A percentile compares a stretch with the other conserved stretches of the same genome.
Evolutionary conservation across 1,140 invertebrate species (phyloP).

Genomic region (Eupristina koningsbergeri): DNA sequence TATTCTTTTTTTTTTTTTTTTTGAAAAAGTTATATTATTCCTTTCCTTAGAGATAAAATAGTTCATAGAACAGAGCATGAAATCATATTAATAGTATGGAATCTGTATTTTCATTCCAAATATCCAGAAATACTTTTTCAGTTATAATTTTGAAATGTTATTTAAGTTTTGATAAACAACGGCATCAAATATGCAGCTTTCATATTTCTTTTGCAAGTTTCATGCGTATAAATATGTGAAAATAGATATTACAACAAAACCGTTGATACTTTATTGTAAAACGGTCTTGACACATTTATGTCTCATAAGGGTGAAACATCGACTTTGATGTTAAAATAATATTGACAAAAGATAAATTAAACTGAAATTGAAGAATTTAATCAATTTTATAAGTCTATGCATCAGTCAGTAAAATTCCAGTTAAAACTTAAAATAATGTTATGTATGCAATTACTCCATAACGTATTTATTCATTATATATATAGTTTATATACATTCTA

Average conservation of each 20-base stretch:
- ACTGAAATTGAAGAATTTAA: neutral
- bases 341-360: neutral
- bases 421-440: no score
- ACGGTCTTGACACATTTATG: neutral
- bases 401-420: no score
- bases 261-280: neutral
- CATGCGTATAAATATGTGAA: constrained; percentile 22
- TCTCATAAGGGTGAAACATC: neutral
- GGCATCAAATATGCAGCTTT: neutral
- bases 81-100: neutral
- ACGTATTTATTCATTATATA: no score
- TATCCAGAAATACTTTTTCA: neutral
- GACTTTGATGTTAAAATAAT: neutral
- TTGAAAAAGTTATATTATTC: neutral
- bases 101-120: neutral
- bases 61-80: neutral
- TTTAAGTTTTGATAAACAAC: no score
- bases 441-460: no score
- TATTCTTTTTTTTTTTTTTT: no score
- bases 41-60: no score
- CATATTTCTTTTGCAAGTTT: neutral
- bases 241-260: neutral
- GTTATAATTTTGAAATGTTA: neutral
- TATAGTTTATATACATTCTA: no score
- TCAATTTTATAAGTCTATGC: no score